A percentile compares a stretch with the other conserved stretches of the same genome.
phyloP scores from a whole-genome alignment of 2,113 vertebrate species.

The Saiga tatarica region DNA sequence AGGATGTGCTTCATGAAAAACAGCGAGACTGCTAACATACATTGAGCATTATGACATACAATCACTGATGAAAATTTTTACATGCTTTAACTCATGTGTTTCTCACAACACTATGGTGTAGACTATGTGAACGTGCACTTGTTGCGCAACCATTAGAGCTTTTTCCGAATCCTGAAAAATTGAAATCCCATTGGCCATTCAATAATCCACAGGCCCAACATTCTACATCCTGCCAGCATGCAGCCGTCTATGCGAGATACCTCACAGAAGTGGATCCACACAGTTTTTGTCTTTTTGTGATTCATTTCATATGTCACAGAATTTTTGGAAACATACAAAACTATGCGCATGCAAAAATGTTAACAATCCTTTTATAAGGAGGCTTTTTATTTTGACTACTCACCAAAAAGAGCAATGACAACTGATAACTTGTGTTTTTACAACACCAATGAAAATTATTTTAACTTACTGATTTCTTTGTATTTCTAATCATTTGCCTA shows the following conservation, averaged over 20 bases:
- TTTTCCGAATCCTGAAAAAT: not conserved
- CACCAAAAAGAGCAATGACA: not conserved
- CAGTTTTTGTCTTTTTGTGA: not conserved
- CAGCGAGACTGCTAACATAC: not conserved
- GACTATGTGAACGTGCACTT: not conserved
- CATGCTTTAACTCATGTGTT: not conserved
- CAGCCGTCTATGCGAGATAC: not conserved
- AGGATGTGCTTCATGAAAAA: not conserved
- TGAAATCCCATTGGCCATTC: not conserved
- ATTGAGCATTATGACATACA: not conserved
- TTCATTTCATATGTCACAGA: not conserved
- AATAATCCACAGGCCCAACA: not conserved
- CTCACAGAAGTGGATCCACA: not conserved
- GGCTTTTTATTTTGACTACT: not conserved
- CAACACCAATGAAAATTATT: not conserved
- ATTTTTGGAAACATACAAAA: not conserved
- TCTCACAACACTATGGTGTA: not conserved
- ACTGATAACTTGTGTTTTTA: not conserved
- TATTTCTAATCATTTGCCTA: not conserved
- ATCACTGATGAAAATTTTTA: not conserved
- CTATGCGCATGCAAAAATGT: not conserved
- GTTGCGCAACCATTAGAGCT: not conserved
- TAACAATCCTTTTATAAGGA: not conserved
- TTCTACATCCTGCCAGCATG: not conserved
- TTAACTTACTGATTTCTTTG: constrained; percentile 6